Conservation (phyloP, 2,113 vertebrate genomes). For the Oriolus oriolus region DNA sequence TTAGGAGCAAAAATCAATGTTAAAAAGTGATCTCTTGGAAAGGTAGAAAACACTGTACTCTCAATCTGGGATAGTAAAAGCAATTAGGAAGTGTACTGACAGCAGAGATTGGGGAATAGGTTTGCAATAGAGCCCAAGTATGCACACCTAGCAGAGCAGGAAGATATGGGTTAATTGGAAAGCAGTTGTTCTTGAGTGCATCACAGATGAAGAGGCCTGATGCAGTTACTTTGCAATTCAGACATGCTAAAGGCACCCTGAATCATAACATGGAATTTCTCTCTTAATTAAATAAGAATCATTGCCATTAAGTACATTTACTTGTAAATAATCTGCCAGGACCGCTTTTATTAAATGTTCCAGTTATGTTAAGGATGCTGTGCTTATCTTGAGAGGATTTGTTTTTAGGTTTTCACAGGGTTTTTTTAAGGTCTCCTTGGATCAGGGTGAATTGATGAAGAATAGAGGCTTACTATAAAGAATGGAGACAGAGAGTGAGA, state of each 20-base stretch:
- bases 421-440: neutral
- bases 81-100: neutral
- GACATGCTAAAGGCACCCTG: neutral
- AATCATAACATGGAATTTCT: neutral
- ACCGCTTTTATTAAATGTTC: neutral
- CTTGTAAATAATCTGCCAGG: neutral
- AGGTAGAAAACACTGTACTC: neutral
- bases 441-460: neutral
- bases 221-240: neutral
- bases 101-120: neutral
- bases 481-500: neutral
- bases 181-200: neutral
- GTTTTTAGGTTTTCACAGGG: neutral
- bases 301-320: neutral
- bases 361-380: neutral
- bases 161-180: neutral
- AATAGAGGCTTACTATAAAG: neutral
- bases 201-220: neutral
- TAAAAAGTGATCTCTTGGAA: neutral
- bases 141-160: neutral
- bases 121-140: neutral
- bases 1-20: neutral
- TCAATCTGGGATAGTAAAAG: neutral
- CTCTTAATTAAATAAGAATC: neutral
- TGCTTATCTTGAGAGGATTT: neutral